These are phyloP conservation scores for Hippocampus kuda DNA, from an alignment of 2,797 vertebrate species.

Conservation along the genomic window DNA sequence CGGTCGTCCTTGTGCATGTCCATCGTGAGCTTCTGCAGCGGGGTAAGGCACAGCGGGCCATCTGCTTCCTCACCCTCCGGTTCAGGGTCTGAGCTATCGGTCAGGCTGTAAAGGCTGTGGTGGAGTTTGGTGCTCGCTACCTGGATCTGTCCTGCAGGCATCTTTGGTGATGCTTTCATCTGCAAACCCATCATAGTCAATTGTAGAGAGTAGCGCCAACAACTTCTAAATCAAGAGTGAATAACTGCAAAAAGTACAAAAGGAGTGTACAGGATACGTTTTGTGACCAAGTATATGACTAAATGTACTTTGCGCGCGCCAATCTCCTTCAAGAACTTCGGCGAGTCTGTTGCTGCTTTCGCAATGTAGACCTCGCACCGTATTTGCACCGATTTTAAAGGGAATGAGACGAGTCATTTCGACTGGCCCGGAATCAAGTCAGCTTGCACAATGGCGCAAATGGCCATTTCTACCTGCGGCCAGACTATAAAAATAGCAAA, in stretches of 20 bases:
- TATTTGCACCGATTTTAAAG: too few species aligned
- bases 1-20: constrained; percentile 82
- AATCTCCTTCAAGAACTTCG: too few species aligned
- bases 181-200: neutral
- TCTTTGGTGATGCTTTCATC: constrained; percentile 53
- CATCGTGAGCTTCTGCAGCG: constrained; percentile 79
- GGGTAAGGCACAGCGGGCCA: constrained; percentile 57
- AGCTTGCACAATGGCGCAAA: too few species aligned
- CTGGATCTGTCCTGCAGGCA: constrained; percentile 66
- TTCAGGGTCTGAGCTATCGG: constrained; percentile 65
- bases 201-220: neutral
- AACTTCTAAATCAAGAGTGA: neutral
- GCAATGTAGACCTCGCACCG: too few species aligned
- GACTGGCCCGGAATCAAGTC: too few species aligned
- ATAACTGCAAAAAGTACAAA: neutral
- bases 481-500: too few species aligned
- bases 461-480: too few species aligned
- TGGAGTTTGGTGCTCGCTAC: constrained; percentile 37
- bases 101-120: constrained; percentile 68
- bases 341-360: too few species aligned
- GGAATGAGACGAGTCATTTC: too few species aligned
- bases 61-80: constrained; percentile 43
- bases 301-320: too few species aligned
- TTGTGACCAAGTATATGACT: too few species aligned
- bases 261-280: neutral